A percentile compares a stretch with the other conserved stretches of the same genome.
These are phyloP conservation scores for Grammomys dolichurus DNA, from an alignment of 2,113 vertebrate species.

Conservation along the genomic window DNA sequence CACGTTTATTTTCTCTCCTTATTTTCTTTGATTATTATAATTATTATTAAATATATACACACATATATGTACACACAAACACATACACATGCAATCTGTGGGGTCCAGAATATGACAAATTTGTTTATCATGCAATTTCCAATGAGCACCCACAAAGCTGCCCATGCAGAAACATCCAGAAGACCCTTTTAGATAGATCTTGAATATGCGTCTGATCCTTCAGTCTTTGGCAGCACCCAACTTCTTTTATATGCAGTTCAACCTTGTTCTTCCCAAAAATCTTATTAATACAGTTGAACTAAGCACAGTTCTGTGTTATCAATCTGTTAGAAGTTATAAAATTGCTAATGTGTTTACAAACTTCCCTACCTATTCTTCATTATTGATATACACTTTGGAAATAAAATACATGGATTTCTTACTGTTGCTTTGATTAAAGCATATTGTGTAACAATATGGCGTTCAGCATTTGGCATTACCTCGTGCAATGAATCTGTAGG, in stretches of 20 bases:
- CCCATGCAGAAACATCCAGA: background rate
- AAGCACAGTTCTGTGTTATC: background rate
- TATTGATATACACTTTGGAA: background rate
- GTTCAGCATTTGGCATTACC: conserved; percentile 56
- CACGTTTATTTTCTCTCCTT: background rate
- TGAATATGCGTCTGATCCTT: background rate
- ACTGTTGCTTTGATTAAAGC: conserved; percentile 58
- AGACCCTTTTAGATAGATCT: conserved; percentile 21
- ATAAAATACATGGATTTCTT: conserved; percentile 23
- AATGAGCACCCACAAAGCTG: conserved; percentile 15
- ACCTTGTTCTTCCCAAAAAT: conserved; percentile 45
- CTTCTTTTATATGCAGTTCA: conserved; percentile 31
- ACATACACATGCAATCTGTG: background rate
- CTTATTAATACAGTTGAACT: conserved; percentile 61
- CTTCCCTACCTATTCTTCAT: conserved; percentile 34
- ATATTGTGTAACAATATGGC: conserved; percentile 60
- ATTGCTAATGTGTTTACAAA: conserved; percentile 64
- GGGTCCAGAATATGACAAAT: background rate
- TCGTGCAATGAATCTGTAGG: conserved; percentile 43
- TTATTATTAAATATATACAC: background rate
- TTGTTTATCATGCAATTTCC: background rate
- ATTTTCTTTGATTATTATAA: background rate
- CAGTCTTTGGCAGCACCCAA: conserved; percentile 25
- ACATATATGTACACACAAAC: background rate
- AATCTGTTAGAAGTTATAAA: conserved; percentile 57